Evolutionary conservation across 2,888 invertebrate species (phyloP).

Genomic region (Plebejus argus): DNA sequence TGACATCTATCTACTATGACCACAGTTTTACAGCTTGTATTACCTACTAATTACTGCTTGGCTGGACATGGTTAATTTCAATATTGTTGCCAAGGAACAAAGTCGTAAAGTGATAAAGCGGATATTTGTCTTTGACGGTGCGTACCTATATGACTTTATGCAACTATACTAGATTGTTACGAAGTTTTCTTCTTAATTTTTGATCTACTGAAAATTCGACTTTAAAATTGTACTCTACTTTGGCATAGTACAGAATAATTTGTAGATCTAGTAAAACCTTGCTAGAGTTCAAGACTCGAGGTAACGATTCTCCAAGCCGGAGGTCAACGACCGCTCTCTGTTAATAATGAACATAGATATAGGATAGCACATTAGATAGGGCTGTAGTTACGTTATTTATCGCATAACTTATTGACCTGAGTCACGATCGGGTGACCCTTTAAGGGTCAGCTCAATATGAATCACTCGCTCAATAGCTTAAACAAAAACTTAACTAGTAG

Average conservation of each 20-base stretch:
- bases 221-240: too few species aligned
- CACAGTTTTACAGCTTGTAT: too few species aligned
- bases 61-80: too few species aligned
- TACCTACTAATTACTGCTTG: too few species aligned
- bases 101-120: not conserved
- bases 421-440: conserved; percentile 54
- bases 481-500: not conserved
- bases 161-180: not conserved
- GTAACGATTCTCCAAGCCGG: conserved; percentile 41
- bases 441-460: conserved; percentile 17
- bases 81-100: too few species aligned
- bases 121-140: too few species aligned
- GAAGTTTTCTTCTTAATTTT: not conserved
- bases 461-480: conserved; percentile 7
- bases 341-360: conserved; percentile 1
- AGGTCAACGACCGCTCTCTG: conserved; percentile 38
- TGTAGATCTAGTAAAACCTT: not conserved
- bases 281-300: conserved; percentile 25
- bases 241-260: not conserved
- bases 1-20: too few species aligned
- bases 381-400: conserved; percentile 55
- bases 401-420: conserved; percentile 67
- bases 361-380: not conserved
- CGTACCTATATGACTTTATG: too few species aligned
- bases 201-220: not conserved